These are phyloP conservation scores for Lepilemur ruficaudatus DNA, from an alignment of 2,797 vertebrate genomes.

Conservation along the genomic window DNA sequence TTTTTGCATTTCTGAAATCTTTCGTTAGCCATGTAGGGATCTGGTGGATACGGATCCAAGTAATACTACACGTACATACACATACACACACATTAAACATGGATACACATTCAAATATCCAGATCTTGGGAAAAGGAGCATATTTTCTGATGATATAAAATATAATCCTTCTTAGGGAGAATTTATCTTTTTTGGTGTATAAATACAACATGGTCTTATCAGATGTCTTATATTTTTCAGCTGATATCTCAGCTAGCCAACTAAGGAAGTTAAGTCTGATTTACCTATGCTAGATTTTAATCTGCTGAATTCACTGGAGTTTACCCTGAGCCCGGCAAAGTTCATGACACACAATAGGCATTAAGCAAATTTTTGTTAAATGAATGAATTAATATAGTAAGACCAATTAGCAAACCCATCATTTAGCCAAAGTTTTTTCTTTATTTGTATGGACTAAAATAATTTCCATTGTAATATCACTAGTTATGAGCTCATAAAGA, in stretches of 20 bases:
- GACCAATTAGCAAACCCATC: not conserved
- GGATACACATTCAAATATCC: not conserved
- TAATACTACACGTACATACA: not conserved
- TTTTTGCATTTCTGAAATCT: slow-evolving; percentile 53
- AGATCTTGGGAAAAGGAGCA: not conserved
- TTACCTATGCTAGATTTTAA: not conserved
- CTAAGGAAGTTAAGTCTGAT: not conserved
- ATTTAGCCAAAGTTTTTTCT: not conserved
- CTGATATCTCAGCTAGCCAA: not conserved
- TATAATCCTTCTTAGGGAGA: not conserved
- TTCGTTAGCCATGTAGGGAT: not conserved
- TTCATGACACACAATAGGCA: not conserved
- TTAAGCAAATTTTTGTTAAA: not conserved
- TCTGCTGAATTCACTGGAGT: not conserved
- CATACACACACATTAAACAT: not conserved
- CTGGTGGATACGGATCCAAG: not conserved
- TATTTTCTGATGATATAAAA: not conserved
- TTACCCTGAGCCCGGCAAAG: not conserved
- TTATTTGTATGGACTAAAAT: slow-evolving; percentile 30
- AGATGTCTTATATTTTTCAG: not conserved
- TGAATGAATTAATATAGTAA: not conserved
- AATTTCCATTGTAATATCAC: not conserved
- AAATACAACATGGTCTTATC: not conserved
- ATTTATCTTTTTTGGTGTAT: not conserved
- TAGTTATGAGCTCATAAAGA: slow-evolving; percentile 21